Percentiles rank a stretch among this genome's conserved stretches.
Conservation (phyloP, 2,888 invertebrate species). For the Ornithoptera alexandrae region DNA sequence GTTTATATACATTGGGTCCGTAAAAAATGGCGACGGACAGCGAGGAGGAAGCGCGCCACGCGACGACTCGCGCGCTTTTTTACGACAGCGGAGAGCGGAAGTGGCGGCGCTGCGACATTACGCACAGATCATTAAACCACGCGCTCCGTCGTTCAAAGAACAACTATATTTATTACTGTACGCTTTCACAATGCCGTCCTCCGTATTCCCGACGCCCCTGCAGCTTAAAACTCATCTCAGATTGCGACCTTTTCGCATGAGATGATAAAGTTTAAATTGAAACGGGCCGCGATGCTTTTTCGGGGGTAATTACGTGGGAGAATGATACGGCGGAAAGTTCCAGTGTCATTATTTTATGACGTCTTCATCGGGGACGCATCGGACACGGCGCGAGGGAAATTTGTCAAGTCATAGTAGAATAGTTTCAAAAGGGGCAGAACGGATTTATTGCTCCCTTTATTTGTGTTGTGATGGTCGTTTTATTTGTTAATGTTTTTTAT, state of each 20-base stretch:
- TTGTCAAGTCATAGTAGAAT: conserved; percentile 51
- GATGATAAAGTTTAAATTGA: conserved; percentile 31
- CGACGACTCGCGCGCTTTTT: conserved; percentile 51
- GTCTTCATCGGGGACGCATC: conserved; percentile 58
- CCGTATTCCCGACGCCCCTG: conserved; percentile 41
- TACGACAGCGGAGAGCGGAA: conserved; percentile 69
- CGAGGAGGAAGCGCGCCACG: conserved; percentile 33
- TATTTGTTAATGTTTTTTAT: conserved; percentile 21
- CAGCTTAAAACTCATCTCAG: neutral
- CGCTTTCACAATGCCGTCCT: conserved; percentile 67
- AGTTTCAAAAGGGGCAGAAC: conserved; percentile 47
- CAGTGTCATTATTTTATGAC: conserved; percentile 73
- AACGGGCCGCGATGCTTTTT: conserved; percentile 32
- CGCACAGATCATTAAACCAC: conserved; percentile 73
- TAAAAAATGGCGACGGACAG: conserved; percentile 25
- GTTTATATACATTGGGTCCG: conserved; percentile 15
- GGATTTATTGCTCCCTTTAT: conserved; percentile 42
- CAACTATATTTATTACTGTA: conserved; percentile 68
- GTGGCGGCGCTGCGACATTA: conserved; percentile 66
- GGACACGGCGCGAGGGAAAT: conserved; percentile 50
- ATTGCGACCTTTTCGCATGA: conserved; percentile 22
- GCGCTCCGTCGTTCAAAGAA: conserved; percentile 57
- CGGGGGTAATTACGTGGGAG: conserved; percentile 52
- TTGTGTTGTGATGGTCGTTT: conserved; percentile 32
- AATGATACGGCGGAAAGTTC: conserved; percentile 56